Conservation (phyloP, 2,888 invertebrate genomes). For the Serripes groenlandicus region DNA sequence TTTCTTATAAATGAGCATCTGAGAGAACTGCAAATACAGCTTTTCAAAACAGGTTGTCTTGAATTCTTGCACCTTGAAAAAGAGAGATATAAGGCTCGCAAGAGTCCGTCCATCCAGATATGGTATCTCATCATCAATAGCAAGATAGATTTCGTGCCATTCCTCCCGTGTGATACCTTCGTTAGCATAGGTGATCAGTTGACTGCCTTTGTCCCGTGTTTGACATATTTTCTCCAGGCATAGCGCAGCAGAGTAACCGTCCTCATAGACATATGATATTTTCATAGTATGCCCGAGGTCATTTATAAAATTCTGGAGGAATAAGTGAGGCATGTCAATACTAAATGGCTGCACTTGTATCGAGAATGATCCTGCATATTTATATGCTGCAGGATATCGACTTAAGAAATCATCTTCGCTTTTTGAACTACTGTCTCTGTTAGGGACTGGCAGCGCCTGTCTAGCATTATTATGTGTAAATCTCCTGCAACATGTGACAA, state of each 20-base stretch:
- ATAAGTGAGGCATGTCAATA: not conserved
- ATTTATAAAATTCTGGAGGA: slow-evolving; percentile 13
- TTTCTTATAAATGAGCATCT: not conserved
- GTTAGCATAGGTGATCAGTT: not conserved
- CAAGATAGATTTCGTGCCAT: slow-evolving; percentile 12
- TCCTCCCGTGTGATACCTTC: not conserved
- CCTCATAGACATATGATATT: slow-evolving; percentile 9
- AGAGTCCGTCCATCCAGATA: slow-evolving; percentile 3
- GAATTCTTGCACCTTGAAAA: slow-evolving; percentile 5
- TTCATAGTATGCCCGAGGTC: slow-evolving; percentile 2
- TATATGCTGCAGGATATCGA: not conserved
- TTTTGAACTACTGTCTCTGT: not conserved
- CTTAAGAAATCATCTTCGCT: not conserved
- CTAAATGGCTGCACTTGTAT: slow-evolving; percentile 10
- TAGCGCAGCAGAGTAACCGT: slow-evolving; percentile 8
- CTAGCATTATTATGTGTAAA: too few relatives aligned
- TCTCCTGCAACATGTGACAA: too few relatives aligned
- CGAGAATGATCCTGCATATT: not conserved
- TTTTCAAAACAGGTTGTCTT: not conserved
- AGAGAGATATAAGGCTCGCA: not conserved
- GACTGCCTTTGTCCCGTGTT: not conserved
- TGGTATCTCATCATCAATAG: not conserved
- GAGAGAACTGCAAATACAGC: not conserved
- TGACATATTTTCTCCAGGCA: slow-evolving; percentile 11
- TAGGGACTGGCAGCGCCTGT: too few relatives aligned